phyloP scores from a whole-genome alignment of 2,888 invertebrate species.

The Drosophila peninsularis region DNA sequence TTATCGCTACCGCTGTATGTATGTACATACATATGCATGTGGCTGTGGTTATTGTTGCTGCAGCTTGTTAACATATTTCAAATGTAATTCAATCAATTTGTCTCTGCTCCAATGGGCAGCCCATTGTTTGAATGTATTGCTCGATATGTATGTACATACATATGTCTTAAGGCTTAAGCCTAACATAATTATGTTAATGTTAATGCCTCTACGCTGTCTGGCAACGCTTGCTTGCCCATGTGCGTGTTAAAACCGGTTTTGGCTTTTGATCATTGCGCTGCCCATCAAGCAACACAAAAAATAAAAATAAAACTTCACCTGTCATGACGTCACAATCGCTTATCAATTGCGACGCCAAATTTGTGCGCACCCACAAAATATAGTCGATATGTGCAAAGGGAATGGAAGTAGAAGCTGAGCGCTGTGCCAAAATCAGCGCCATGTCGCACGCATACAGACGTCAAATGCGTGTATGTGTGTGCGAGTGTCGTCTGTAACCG shows the following conservation, averaged over 20 bases:
- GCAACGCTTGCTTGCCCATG: constrained; percentile 49
- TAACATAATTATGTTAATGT: constrained; percentile 50
- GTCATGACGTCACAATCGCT: constrained; percentile 54
- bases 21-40: too few relatives aligned
- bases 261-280: constrained; percentile 29
- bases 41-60: constrained; percentile 28
- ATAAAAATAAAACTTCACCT: constrained; percentile 30
- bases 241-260: constrained; percentile 55
- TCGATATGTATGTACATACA: not conserved
- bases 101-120: constrained; percentile 47
- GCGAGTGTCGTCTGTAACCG: not conserved
- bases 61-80: constrained; percentile 59
- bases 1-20: constrained; percentile 42
- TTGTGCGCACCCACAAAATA: not conserved
- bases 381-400: too few relatives aligned
- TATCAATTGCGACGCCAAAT: constrained; percentile 45
- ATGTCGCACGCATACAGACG: not conserved
- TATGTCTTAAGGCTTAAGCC: constrained; percentile 13
- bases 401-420: not conserved
- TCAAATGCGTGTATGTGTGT: constrained; percentile 1
- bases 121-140: constrained; percentile 3
- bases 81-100: constrained; percentile 67
- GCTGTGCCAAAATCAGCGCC: constrained; percentile 25
- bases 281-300: constrained; percentile 7
- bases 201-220: constrained; percentile 37